A percentile compares a stretch with the other conserved stretches of the same genome.
Evolutionary conservation across 2,113 vertebrate genomes (phyloP).

Genomic region (Numida meleagris): DNA sequence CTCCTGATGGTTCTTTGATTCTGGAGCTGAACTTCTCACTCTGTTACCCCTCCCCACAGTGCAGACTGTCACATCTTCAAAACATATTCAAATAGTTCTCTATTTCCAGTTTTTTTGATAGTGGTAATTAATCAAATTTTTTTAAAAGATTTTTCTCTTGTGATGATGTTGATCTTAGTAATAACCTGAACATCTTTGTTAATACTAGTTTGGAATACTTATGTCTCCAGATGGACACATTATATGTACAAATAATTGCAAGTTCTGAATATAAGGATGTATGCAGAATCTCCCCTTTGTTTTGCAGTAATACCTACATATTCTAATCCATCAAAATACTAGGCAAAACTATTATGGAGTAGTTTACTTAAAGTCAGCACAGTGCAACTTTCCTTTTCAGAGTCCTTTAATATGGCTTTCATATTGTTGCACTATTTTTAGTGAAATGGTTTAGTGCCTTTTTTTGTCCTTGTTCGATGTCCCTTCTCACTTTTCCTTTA

Average conservation of each 20-base stretch:
- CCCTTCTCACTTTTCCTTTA: neutral
- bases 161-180: neutral
- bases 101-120: conserved; percentile 1
- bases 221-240: neutral
- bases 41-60: neutral
- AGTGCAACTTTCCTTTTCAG: neutral
- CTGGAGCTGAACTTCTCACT: neutral
- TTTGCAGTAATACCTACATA: neutral
- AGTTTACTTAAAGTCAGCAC: neutral
- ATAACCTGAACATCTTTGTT: neutral
- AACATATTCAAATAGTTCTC: neutral
- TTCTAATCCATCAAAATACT: neutral
- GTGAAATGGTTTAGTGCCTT: neutral
- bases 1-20: conserved; percentile 29
- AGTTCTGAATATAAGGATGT: neutral
- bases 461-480: neutral
- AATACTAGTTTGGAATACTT: conserved; percentile 8
- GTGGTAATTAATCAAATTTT: conserved; percentile 27
- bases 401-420: neutral
- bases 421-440: conserved; percentile 8
- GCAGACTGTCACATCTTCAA: conserved; percentile 12
- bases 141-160: neutral
- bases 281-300: neutral
- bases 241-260: neutral
- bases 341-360: neutral